These are phyloP conservation scores for Ferdinandea cuprea DNA, from an alignment of 2,888 invertebrate genomes.

Conservation along the genomic window DNA sequence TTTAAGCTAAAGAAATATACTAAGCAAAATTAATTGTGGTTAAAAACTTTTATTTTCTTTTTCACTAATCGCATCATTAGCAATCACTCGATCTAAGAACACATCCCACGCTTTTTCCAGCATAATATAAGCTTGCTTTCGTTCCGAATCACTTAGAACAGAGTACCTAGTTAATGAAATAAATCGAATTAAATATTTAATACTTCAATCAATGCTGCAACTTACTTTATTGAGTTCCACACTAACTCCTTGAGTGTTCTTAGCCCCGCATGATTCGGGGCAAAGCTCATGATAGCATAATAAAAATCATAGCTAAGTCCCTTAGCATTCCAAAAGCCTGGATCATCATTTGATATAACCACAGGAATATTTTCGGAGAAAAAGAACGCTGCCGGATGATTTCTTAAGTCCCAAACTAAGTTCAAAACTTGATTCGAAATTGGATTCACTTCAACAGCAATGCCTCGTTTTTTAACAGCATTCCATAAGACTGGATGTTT, in stretches of 20 bases:
- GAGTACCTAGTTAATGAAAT: slow-evolving; percentile 76
- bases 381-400: slow-evolving; percentile 86
- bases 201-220: background rate
- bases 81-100: slow-evolving; percentile 75
- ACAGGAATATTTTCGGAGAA: slow-evolving; percentile 85
- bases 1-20: background rate
- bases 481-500: slow-evolving; percentile 82
- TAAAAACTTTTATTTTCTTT: background rate
- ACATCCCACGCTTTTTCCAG: slow-evolving; percentile 78
- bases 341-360: slow-evolving; percentile 87
- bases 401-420: slow-evolving; percentile 86
- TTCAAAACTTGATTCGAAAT: slow-evolving; percentile 83
- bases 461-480: slow-evolving; percentile 79
- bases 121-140: slow-evolving; percentile 75
- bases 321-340: slow-evolving; percentile 86
- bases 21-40: background rate
- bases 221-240: slow-evolving; percentile 85
- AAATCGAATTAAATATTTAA: background rate
- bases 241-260: slow-evolving; percentile 86
- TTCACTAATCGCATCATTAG: slow-evolving; percentile 1
- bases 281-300: slow-evolving; percentile 87
- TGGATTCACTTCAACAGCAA: slow-evolving; percentile 82
- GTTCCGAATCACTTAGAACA: slow-evolving; percentile 77
- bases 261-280: slow-evolving; percentile 85
- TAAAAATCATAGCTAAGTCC: slow-evolving; percentile 88